These are phyloP conservation scores for Palloptera scutellata DNA, from an alignment of 2,888 invertebrate species.

Conservation along the genomic window DNA sequence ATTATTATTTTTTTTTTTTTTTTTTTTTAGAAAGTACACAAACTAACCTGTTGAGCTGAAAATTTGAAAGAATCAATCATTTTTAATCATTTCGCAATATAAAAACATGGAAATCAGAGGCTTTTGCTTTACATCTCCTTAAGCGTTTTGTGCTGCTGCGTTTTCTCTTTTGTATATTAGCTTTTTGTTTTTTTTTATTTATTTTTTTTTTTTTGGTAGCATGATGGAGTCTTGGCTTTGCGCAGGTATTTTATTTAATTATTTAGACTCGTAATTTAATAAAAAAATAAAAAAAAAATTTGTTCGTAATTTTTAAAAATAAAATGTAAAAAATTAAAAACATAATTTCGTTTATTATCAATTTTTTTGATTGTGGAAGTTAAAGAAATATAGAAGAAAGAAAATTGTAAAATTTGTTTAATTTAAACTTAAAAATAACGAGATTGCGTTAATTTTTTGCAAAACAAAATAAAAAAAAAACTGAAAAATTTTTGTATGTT, in stretches of 20 bases:
- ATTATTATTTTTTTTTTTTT: background rate
- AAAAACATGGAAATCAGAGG: slow-evolving; percentile 15
- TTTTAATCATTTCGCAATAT: slow-evolving; percentile 12
- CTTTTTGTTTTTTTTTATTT: slow-evolving; percentile 7
- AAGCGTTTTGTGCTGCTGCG: background rate
- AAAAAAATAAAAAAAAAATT: slow-evolving; percentile 37
- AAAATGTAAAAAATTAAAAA: slow-evolving; percentile 31
- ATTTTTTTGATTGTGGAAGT: too few species aligned
- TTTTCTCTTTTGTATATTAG: slow-evolving; percentile 17
- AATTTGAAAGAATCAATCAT: slow-evolving; percentile 38
- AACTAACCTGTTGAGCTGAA: slow-evolving; percentile 63
- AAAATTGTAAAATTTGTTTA: slow-evolving; percentile 4
- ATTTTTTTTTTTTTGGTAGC: slow-evolving; percentile 2
- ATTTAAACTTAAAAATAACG: slow-evolving; percentile 24
- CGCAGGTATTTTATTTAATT: slow-evolving; percentile 22
- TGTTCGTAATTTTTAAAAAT: slow-evolving; percentile 32
- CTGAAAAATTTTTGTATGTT: background rate
- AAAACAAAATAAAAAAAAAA: slow-evolving; percentile 23
- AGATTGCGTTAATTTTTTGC: slow-evolving; percentile 28
- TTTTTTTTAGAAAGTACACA: slow-evolving; percentile 12
- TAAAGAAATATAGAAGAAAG: slow-evolving; percentile 3
- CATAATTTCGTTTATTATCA: too few species aligned
- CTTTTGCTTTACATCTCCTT: background rate
- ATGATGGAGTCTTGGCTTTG: slow-evolving; percentile 11
- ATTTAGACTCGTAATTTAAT: slow-evolving; percentile 19